Evolutionary conservation across 2,888 invertebrate species (phyloP), one percentile per base, ranked within the genome.

Genomic region (Prenolepis imparis): DNA sequence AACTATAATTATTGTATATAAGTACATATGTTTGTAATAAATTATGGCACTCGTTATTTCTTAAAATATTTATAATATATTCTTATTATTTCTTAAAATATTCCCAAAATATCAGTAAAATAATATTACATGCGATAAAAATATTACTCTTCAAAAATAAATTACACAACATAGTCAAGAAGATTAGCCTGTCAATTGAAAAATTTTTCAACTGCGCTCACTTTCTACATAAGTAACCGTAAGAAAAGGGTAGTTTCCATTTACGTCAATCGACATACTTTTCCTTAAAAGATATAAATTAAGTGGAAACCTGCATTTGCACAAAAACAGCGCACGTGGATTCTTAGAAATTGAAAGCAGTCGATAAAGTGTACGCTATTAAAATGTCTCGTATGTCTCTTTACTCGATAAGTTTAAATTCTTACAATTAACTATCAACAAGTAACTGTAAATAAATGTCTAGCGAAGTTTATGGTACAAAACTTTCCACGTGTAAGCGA

Each of bases 211-310:
- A 61, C 63, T 72, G 66, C 61, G 70, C 41, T 84, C 80, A 87
- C 87, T 89, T 89, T 87, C 83, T 80, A 57, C 8, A 3, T 61
- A 28, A 15, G 15, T 39, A 36, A 32, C 24, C 59, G 66, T 68
- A 55, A 57, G 66, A 85, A 85, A 64, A 83, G 70, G 68, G 61
- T 72, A 72, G 77, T 78, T 85, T 83, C 89, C 82, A 85, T 87
- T 89, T 89, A 85, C 63, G 64, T 57, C 66, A 84, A 80, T 41
- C 88, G 82, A 80, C 87, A 85, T 75, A 86, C 84, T 89, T 87
- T 83, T 67, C 89, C 89, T 85, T 89, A 89, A 87, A 87, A 81
- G 87, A 89, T 73, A 72, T 84, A 66, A 80, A 83, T 84, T 87
- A 77, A 84, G 86, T 83, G 83, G 72, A 85, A 83, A 77, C 86